Evolutionary conservation across 2,797 vertebrate genomes (phyloP).

Genomic region (Lophius americanus): DNA sequence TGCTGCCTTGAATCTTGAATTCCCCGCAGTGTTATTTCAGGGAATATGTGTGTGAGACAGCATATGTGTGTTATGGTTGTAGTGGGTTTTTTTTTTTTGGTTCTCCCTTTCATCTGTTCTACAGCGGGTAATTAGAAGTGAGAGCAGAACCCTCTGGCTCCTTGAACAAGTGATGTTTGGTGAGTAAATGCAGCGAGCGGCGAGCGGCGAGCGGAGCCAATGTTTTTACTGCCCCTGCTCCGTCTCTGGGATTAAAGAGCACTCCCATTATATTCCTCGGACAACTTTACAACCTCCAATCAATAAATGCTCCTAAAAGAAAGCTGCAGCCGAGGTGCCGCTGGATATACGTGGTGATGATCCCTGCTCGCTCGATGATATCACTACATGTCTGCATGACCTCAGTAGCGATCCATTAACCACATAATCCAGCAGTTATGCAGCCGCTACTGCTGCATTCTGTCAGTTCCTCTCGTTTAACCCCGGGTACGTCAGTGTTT

Average conservation of each 20-base stretch:
- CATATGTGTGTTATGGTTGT: slow-evolving; percentile 30
- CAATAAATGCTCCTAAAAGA: slow-evolving; percentile 9
- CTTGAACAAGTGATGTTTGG: slow-evolving; percentile 51
- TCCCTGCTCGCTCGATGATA: slow-evolving; percentile 43
- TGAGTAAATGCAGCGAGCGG: slow-evolving; percentile 57
- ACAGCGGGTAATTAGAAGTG: slow-evolving; percentile 53
- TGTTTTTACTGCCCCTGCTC: slow-evolving; percentile 26
- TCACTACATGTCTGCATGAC: slow-evolving; percentile 46
- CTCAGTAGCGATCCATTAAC: slow-evolving; percentile 24
- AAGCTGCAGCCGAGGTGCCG: slow-evolving; percentile 8
- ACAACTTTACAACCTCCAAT: slow-evolving; percentile 44
- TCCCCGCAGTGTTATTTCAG: slow-evolving; percentile 43
- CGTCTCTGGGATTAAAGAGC: slow-evolving; percentile 30
- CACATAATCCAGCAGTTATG: slow-evolving; percentile 2
- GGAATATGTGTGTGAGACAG: slow-evolving; percentile 28
- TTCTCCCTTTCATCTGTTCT: slow-evolving; percentile 49
- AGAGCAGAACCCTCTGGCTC: slow-evolving; percentile 57
- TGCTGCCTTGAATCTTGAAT: slow-evolving; percentile 51
- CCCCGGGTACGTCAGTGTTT: slow-evolving; percentile 41
- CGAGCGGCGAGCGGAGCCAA: slow-evolving; percentile 41
- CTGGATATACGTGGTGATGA: slow-evolving; percentile 24
- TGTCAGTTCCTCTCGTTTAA: slow-evolving; percentile 7
- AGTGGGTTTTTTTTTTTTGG: slow-evolving; percentile 48
- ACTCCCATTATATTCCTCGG: slow-evolving; percentile 7
- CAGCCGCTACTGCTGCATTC: slow-evolving; percentile 23